Base-by-base conservation (phyloP, 2,113 vertebrate genomes). In the Malaclemys terrapin region DNA sequence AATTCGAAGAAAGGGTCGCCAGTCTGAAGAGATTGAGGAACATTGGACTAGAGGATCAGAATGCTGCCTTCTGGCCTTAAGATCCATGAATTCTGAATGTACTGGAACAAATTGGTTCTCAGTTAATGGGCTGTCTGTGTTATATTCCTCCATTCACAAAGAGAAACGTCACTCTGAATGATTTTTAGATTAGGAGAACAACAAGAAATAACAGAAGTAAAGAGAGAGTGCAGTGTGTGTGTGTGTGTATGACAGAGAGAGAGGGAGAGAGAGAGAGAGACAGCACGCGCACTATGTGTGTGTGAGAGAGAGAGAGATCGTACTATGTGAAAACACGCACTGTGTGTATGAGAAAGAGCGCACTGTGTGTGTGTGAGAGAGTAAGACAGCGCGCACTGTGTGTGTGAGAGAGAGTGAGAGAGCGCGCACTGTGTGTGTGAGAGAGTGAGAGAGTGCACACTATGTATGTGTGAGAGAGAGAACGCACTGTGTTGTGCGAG, bases 81-180 rank as follows among this genome's bases (percentile, higher is more conserved):
- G 49, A 56, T 84, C 80, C 92, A 27, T 1, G 6, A 76, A 53
- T 45, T 3, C 9, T 0, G 84, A 93, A 10, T 76, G 35, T 16
- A 11, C 47, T 80, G 93, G 85, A 90, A n/a, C 29, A 31, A 84
- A 97, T 22, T 22, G 95, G 87, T 96, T 97, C 96, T 95, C 95
- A 94, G 89, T 96, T 96, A 97, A 78, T 27, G 85, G 62, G 31
- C 69, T 96, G 95, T 96, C 97, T 97, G 96, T 89, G 76, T 96
- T 86, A 89, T 85, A 97, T 97, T 97, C 96, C 87, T 84, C 95
- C 97, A 96, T 97, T 97, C 95, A 96, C 95, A 96, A 97, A 97
- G 91, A 95, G 94, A 93, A 97, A 97, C 94, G 95, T 89, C 93
- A 2, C 56, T 97, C 56, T 50, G 90, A 94, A 84, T 88, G 89